These are phyloP conservation scores for Scaptomyza caliginosa DNA, from an alignment of 2,888 invertebrate species.

Conservation along the genomic window DNA sequence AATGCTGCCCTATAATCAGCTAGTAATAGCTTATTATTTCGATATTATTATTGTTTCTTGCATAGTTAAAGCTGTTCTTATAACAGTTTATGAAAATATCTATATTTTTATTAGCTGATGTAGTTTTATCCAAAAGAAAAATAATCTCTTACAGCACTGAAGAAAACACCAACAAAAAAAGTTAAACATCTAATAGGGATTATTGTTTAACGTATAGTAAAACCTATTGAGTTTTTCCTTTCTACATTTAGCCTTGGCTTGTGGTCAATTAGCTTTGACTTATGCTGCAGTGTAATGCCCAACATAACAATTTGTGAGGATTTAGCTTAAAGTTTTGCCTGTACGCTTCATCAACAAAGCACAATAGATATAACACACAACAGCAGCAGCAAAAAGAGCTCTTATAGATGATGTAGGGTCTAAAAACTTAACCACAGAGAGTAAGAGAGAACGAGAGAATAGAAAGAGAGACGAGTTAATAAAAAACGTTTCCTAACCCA, in stretches of 20 bases:
- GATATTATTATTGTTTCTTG: no score
- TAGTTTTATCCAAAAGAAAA: no score
- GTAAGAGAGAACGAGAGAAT: not conserved
- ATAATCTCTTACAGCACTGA: no score
- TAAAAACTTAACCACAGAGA: slow-evolving; percentile 28
- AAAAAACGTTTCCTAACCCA: slow-evolving; percentile 63
- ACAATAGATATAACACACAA: slow-evolving; percentile 3
- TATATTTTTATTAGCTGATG: no score
- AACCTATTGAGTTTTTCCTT: not conserved
- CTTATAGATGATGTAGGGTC: slow-evolving; percentile 9
- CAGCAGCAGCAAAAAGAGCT: not conserved
- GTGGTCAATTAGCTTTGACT: slow-evolving; percentile 47
- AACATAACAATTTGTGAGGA: slow-evolving; percentile 18
- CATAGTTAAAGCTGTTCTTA: no score
- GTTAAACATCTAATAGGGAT: not conserved
- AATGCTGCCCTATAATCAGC: not conserved
- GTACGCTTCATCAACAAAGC: slow-evolving; percentile 2
- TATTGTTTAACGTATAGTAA: not conserved
- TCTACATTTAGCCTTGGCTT: slow-evolving; percentile 8
- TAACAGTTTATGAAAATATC: no score
- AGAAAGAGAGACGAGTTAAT: slow-evolving; percentile 31
- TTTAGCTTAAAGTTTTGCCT: slow-evolving; percentile 27
- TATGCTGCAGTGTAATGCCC: slow-evolving; percentile 1
- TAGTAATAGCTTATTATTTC: not conserved
- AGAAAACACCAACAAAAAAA: not conserved